phyloP scores from a whole-genome alignment of 2,888 invertebrate genomes.

The Gastrophysa polygoni region DNA sequence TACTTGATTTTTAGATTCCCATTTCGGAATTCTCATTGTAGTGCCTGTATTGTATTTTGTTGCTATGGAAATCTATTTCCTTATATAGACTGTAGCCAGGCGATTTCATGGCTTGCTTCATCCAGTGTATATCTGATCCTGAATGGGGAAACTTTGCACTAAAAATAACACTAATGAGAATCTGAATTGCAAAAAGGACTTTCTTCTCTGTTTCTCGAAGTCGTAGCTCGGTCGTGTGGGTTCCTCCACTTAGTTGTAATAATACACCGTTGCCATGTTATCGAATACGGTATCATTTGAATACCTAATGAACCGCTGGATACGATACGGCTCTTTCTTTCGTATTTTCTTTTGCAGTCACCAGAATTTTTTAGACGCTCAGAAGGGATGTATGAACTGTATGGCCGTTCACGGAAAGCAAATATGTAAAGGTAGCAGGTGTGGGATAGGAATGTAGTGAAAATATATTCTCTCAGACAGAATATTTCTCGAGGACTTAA shows the following conservation, averaged over 20 bases:
- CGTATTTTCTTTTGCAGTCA: slow-evolving; percentile 16
- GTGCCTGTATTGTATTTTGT: no score
- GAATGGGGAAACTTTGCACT: slow-evolving; percentile 9
- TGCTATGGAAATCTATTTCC: no score
- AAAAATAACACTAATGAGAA: slow-evolving; percentile 1
- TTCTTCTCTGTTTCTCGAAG: slow-evolving; percentile 30
- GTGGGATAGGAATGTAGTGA: no score
- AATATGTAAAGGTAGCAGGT: background rate
- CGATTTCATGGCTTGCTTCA: no score
- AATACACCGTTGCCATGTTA: slow-evolving; percentile 52
- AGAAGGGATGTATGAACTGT: slow-evolving; percentile 23
- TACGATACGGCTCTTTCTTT: slow-evolving; percentile 40
- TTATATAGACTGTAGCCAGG: no score
- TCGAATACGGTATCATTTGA: slow-evolving; percentile 53
- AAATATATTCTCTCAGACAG: no score
- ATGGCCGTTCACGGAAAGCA: background rate
- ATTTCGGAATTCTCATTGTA: no score
- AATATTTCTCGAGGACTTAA: no score
- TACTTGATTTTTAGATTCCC: no score
- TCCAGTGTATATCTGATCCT: background rate
- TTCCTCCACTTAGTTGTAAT: slow-evolving; percentile 48
- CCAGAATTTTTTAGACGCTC: slow-evolving; percentile 12
- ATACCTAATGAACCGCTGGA: slow-evolving; percentile 52
- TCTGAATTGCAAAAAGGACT: slow-evolving; percentile 9
- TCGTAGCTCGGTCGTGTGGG: slow-evolving; percentile 14